Percentiles rank a stretch among this genome's conserved stretches.
These are phyloP conservation scores for Dinocampus coccinellae DNA, from an alignment of 2,888 invertebrate genomes.

Conservation along the genomic window DNA sequence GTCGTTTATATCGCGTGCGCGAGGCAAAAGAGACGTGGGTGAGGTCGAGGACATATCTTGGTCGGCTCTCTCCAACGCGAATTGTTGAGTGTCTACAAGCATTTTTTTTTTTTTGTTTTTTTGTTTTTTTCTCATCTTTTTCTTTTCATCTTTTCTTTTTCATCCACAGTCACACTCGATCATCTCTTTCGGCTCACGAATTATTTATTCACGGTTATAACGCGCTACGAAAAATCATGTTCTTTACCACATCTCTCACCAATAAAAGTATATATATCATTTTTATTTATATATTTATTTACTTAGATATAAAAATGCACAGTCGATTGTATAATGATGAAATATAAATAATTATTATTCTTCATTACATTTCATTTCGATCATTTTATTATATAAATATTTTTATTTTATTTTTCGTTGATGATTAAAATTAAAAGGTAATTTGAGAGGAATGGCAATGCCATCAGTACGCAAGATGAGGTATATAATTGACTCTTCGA, in stretches of 20 bases:
- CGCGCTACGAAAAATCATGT: background rate
- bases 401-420: slow-evolving; percentile 3
- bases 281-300: background rate
- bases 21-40: slow-evolving; percentile 31
- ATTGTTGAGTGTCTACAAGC: slow-evolving; percentile 17
- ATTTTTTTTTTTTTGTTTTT: background rate
- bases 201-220: slow-evolving; percentile 2
- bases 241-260: background rate
- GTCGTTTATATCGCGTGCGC: background rate
- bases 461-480: background rate
- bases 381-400: background rate
- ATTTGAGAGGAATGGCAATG: background rate
- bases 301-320: background rate
- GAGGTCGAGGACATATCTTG: slow-evolving; percentile 22
- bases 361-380: background rate
- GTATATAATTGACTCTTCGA: slow-evolving; percentile 33
- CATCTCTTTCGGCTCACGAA: slow-evolving; percentile 2
- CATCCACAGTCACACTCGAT: slow-evolving; percentile 1
- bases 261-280: background rate
- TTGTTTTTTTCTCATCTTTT: background rate
- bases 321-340: background rate
- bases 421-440: slow-evolving; percentile 28
- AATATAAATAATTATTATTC: background rate
- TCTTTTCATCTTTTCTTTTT: too few relatives aligned
- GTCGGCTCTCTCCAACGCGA: slow-evolving; percentile 24